phyloP scores from a whole-genome alignment of 1,140 invertebrate species.

The Drosophila kikkawai region DNA sequence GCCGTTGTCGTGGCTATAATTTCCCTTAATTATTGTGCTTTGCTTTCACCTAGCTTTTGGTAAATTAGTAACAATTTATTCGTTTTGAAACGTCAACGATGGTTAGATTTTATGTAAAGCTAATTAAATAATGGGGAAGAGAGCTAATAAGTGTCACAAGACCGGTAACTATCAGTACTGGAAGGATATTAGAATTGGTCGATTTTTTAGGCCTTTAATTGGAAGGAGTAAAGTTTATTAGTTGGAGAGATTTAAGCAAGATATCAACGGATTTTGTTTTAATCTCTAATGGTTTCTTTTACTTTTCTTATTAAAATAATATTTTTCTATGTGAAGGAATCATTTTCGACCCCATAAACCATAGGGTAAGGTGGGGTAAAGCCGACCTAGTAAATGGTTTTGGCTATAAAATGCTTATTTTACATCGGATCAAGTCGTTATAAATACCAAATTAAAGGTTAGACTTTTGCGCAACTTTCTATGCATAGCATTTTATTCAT shows the following conservation, averaged over 20 bases:
- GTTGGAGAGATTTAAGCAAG: not conserved
- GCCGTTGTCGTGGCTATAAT: conserved; percentile 55
- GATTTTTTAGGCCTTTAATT: not conserved
- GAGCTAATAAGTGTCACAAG: not conserved
- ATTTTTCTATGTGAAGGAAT: too few relatives aligned
- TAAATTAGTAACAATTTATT: conserved; percentile 40
- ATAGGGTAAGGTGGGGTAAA: too few relatives aligned
- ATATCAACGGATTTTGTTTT: not conserved
- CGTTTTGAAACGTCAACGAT: conserved; percentile 13
- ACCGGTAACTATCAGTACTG: too few relatives aligned
- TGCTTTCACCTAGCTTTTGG: conserved; percentile 14
- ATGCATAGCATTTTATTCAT: too few relatives aligned
- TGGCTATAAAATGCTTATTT: too few relatives aligned
- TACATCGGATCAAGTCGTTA: too few relatives aligned
- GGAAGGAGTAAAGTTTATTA: not conserved
- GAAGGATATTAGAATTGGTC: not conserved
- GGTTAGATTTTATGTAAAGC: conserved; percentile 7
- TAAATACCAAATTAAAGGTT: too few relatives aligned
- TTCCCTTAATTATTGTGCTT: conserved; percentile 58
- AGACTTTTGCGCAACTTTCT: too few relatives aligned
- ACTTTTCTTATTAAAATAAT: too few relatives aligned
- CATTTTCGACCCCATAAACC: too few relatives aligned
- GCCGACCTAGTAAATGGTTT: too few relatives aligned
- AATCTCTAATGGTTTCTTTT: not conserved
- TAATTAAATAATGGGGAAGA: conserved; percentile 29